Evolutionary conservation across 2,797 vertebrate genomes (phyloP).

Genomic region (Lagodon rhomboides): DNA sequence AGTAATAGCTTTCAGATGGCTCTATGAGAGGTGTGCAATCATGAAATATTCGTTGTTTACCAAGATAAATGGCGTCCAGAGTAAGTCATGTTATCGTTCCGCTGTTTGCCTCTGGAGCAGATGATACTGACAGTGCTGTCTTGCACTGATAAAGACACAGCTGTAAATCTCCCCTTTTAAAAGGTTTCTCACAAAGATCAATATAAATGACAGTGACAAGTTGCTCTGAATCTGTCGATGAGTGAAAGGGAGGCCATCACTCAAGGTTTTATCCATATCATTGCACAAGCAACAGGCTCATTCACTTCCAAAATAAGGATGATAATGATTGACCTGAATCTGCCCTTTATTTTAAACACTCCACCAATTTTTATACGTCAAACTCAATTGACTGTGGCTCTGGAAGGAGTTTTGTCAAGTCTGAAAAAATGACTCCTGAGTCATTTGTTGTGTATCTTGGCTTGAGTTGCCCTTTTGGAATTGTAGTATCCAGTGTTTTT

Average conservation of each 20-base stretch:
- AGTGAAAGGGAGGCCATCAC: conserved; percentile 5
- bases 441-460: not conserved
- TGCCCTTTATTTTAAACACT: conserved; percentile 11
- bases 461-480: conserved; percentile 1
- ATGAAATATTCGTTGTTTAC: conserved; percentile 38
- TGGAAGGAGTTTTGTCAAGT: not conserved
- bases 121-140: conserved; percentile 13
- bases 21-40: conserved; percentile 35
- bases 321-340: conserved; percentile 1
- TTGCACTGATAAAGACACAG: conserved; percentile 14
- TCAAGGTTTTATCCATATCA: conserved; percentile 10
- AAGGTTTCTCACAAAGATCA: conserved; percentile 12
- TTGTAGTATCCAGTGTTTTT: conserved; percentile 4
- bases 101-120: conserved; percentile 31
- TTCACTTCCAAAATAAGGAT: conserved; percentile 18
- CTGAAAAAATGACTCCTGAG: not conserved
- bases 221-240: conserved; percentile 28
- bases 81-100: conserved; percentile 23
- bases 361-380: conserved; percentile 23
- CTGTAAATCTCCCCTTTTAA: conserved; percentile 20
- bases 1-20: conserved; percentile 78
- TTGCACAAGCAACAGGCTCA: not conserved
- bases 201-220: conserved; percentile 24
- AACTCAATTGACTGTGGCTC: conserved; percentile 23
- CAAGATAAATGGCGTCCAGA: conserved; percentile 40